phyloP scores from a whole-genome alignment of 2,888 invertebrate genomes.

The Seira sanloemensis region DNA sequence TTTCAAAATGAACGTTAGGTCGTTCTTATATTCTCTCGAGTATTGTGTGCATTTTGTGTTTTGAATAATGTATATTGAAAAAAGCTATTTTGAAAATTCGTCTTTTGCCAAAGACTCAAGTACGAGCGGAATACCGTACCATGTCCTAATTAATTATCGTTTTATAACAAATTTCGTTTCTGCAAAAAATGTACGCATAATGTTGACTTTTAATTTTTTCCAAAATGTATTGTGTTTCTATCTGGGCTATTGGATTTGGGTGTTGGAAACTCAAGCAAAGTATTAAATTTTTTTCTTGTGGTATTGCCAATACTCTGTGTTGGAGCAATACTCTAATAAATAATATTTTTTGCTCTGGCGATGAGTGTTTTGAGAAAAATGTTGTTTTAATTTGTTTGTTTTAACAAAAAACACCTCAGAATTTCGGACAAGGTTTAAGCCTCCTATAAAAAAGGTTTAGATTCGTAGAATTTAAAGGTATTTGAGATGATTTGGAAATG shows the following conservation, averaged over 20 bases:
- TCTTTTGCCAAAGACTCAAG: conserved; percentile 60
- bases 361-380: neutral
- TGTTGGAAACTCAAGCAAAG: neutral
- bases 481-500: neutral
- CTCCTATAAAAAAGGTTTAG: neutral
- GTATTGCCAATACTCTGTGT: conserved; percentile 45
- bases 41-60: no score
- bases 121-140: conserved; percentile 52
- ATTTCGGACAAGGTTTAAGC: neutral
- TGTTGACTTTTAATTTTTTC: neutral
- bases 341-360: neutral
- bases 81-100: conserved; percentile 30
- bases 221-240: neutral
- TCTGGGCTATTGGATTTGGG: neutral
- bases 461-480: no score
- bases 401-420: no score
- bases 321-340: neutral
- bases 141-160: conserved; percentile 62
- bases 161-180: conserved; percentile 30
- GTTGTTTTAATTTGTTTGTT: conserved; percentile 4
- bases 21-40: no score
- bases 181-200: neutral
- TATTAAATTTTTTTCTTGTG: conserved; percentile 27
- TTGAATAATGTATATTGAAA: neutral
- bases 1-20: no score